phyloP scores from a whole-genome alignment of 1,140 invertebrate species.

The Danaus melanippus region DNA sequence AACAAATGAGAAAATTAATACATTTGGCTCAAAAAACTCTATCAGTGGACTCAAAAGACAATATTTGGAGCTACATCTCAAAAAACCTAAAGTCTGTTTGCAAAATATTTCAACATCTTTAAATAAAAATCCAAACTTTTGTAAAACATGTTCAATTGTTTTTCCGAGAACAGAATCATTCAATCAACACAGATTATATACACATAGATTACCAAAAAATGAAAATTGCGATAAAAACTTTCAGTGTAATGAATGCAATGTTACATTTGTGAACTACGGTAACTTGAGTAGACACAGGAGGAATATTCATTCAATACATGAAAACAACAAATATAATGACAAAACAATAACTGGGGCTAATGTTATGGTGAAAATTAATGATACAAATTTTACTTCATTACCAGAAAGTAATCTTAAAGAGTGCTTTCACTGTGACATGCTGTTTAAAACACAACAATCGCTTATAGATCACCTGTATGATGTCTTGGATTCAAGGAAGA shows the following conservation, averaged over 20 bases:
- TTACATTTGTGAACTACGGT: conserved; percentile 1
- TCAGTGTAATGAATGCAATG: conserved; percentile 20
- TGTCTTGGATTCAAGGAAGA: conserved; percentile 27
- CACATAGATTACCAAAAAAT: conserved; percentile 15
- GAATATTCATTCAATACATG: conserved; percentile 10
- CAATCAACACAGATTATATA: conserved; percentile 22
- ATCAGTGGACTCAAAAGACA: too few relatives aligned
- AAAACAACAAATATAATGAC: neutral
- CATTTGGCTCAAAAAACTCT: too few relatives aligned
- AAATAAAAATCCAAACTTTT: conserved; percentile 28
- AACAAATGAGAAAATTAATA: too few relatives aligned
- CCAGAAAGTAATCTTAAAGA: conserved; percentile 11
- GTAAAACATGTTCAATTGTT: conserved; percentile 33
- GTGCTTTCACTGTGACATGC: conserved; percentile 41
- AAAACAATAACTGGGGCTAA: conserved; percentile 2
- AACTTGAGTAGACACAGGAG: conserved; percentile 15
- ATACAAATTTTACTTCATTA: neutral
- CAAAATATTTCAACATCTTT: conserved; percentile 27
- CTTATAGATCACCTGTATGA: conserved; percentile 51
- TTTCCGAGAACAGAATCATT: conserved; percentile 27
- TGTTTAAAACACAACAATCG: conserved; percentile 31
- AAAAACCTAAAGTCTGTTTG: conserved; percentile 21
- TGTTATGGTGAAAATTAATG: conserved; percentile 8
- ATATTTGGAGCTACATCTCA: neutral
- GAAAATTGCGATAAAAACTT: conserved; percentile 2